Conservation (phyloP, 2,113 vertebrate species). For the Australoheros scitulus region DNA sequence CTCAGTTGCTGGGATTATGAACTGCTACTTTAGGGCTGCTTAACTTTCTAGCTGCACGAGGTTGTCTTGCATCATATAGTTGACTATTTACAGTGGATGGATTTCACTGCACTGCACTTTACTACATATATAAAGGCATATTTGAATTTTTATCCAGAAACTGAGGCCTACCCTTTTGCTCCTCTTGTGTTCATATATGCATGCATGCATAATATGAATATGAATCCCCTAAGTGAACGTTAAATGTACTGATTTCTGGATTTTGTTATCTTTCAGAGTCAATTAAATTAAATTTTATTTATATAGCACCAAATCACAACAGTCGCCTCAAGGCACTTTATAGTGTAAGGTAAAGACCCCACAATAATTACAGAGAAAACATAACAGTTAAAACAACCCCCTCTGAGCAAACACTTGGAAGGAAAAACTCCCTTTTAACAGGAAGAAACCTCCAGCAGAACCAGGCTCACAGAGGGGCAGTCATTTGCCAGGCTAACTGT, state of each 20-base stretch:
- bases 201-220: too few species aligned
- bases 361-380: too few species aligned
- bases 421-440: too few species aligned
- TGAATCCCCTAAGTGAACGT: neutral
- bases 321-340: too few species aligned
- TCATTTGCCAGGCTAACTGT: neutral
- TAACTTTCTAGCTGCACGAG: slow-evolving; percentile 19
- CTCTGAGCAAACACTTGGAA: too few species aligned
- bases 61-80: slow-evolving; percentile 4
- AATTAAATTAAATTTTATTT: too few species aligned
- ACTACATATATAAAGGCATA: neutral
- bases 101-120: neutral
- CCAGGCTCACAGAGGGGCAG: too few species aligned
- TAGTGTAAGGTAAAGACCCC: too few species aligned
- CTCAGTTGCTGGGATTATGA: slow-evolving; percentile 48
- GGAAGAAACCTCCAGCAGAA: too few species aligned
- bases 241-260: neutral
- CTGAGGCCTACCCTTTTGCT: neutral
- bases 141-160: neutral
- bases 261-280: neutral
- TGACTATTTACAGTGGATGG: neutral
- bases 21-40: slow-evolving; percentile 31
- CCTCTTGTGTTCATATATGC: neutral
- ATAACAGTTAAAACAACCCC: too few species aligned
- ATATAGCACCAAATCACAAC: too few species aligned